Evolutionary conservation across 2,797 vertebrate species (phyloP).

Genomic region (Oreonectes daqikongensis): DNA sequence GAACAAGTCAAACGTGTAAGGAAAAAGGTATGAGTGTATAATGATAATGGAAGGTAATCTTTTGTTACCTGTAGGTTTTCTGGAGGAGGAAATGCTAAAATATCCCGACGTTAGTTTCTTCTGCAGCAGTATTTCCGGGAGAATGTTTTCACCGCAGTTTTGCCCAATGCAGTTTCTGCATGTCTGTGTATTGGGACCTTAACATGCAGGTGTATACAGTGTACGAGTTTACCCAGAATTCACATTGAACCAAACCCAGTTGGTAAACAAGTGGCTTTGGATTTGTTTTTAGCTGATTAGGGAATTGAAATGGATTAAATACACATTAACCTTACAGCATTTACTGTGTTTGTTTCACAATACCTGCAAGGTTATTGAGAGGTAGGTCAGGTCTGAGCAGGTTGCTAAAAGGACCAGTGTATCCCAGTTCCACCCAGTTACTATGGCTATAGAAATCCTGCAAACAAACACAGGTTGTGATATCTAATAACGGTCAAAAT

Average conservation of each 20-base stretch:
- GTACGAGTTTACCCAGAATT: too few relatives aligned
- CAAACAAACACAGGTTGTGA: neutral
- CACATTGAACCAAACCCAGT: too few relatives aligned
- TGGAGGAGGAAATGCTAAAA: conserved; percentile 53
- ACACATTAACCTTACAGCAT: too few relatives aligned
- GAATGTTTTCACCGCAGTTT: conserved; percentile 67
- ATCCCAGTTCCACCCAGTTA: conserved; percentile 75
- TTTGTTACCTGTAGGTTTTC: conserved; percentile 70
- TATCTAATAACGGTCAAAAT: neutral
- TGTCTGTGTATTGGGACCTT: conserved; percentile 63
- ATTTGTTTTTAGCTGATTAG: neutral
- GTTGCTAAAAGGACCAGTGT: conserved; percentile 60
- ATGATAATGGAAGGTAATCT: too few relatives aligned
- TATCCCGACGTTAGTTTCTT: conserved; percentile 75
- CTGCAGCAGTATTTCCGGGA: conserved; percentile 60
- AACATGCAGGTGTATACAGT: neutral
- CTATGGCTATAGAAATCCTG: conserved; percentile 81
- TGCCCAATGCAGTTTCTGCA: conserved; percentile 65
- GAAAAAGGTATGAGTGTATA: neutral
- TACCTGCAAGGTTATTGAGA: conserved; percentile 74
- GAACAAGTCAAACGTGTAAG: conserved; percentile 1
- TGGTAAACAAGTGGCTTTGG: too few relatives aligned
- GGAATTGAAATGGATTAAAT: neutral
- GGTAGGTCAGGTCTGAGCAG: conserved; percentile 62
- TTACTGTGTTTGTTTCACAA: neutral